phyloP scores from a whole-genome alignment of 1,140 invertebrate species.

The Drosophila nigromelanica region DNA sequence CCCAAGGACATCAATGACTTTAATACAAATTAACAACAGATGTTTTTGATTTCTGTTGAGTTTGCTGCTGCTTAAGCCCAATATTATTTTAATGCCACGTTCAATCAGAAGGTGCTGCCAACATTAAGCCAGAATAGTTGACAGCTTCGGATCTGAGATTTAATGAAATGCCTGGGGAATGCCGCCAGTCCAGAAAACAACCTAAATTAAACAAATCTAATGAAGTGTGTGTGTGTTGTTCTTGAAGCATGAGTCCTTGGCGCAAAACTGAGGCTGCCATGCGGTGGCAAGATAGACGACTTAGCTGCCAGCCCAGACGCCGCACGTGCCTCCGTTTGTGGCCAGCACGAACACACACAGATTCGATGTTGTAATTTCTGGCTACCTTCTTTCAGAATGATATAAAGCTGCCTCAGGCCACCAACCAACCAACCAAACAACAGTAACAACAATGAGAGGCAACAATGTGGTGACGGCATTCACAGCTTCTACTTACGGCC shows the following conservation, averaged over 20 bases:
- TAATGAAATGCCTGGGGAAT: conserved; percentile 50
- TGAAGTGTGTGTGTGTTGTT: conserved; percentile 41
- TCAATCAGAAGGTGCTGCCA: conserved; percentile 21
- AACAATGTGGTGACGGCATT: conserved; percentile 36
- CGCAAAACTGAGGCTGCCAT: conserved; percentile 34
- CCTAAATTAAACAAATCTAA: conserved; percentile 73
- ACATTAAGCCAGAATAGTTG: conserved; percentile 12
- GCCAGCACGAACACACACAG: conserved; percentile 25
- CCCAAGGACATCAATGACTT: conserved; percentile 1
- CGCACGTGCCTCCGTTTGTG: conserved; percentile 46
- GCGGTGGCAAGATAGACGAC: conserved; percentile 58
- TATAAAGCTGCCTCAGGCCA: conserved; percentile 36
- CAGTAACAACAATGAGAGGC: conserved; percentile 3
- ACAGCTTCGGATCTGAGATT: conserved; percentile 40
- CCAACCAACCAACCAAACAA: conserved; percentile 1
- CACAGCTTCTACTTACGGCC: conserved; percentile 19
- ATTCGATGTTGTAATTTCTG: conserved; percentile 56
- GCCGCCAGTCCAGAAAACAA: conserved; percentile 50
- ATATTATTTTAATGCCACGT: conserved; percentile 24
- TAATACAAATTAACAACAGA: conserved; percentile 22
- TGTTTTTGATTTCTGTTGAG: conserved; percentile 2
- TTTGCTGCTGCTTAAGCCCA: conserved; percentile 9
- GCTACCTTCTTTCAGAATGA: conserved; percentile 56
- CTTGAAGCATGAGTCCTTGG: conserved; percentile 35
- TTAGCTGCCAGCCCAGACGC: conserved; percentile 28